These are phyloP conservation scores for Apodemia duryi DNA, from an alignment of 2,888 invertebrate species.

Conservation along the genomic window DNA sequence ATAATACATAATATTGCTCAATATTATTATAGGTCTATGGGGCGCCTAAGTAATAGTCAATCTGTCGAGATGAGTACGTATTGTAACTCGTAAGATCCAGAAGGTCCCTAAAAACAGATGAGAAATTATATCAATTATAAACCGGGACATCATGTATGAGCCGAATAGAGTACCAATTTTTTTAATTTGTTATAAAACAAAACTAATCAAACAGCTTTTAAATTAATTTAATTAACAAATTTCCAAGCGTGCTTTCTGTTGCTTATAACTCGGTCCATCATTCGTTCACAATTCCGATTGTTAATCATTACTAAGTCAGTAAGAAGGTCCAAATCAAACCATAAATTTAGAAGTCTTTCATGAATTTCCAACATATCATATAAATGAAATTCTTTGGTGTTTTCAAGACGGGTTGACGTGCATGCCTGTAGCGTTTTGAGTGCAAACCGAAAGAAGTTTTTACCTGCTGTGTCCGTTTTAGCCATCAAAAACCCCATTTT, in stretches of 20 bases:
- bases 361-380: constrained; percentile 35
- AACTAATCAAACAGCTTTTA: neutral
- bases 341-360: constrained; percentile 41
- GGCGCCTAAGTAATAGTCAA: too few species aligned
- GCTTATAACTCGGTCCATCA: constrained; percentile 26
- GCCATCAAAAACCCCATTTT: constrained; percentile 55
- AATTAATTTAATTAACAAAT: constrained; percentile 34
- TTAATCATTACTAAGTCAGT: constrained; percentile 40
- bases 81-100: too few species aligned
- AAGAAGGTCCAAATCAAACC: constrained; percentile 47
- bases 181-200: neutral
- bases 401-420: constrained; percentile 16
- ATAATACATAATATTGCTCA: too few species aligned
- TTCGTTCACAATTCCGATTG: constrained; percentile 32
- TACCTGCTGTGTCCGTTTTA: constrained; percentile 45
- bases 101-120: too few species aligned
- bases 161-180: too few species aligned
- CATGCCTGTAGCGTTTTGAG: constrained; percentile 35
- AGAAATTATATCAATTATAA: too few species aligned
- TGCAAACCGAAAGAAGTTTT: constrained; percentile 37
- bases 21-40: too few species aligned
- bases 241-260: constrained; percentile 37
- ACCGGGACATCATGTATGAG: too few species aligned
- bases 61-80: too few species aligned
- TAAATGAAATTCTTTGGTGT: constrained; percentile 1